These are phyloP conservation scores for Parascotia fuliginaria DNA, from an alignment of 2,888 invertebrate species.

Conservation along the genomic window DNA sequence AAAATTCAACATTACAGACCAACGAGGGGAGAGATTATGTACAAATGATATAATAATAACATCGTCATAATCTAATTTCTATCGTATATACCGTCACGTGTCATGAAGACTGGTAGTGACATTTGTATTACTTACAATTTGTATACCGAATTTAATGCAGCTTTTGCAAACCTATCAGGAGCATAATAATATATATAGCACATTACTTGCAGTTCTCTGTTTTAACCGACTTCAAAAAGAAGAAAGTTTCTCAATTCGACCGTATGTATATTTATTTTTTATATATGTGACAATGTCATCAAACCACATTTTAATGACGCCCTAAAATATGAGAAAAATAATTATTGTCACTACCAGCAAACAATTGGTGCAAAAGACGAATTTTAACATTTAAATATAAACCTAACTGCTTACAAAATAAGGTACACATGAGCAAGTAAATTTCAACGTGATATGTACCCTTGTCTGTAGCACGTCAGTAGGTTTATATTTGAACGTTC, in stretches of 20 bases:
- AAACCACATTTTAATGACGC: too few species aligned
- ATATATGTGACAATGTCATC: too few species aligned
- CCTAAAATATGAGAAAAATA: not conserved
- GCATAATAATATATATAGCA: too few species aligned
- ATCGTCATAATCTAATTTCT: constrained; percentile 10
- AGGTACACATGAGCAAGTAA: not conserved
- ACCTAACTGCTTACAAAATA: not conserved
- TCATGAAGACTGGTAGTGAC: not conserved
- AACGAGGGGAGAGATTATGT: constrained; percentile 16
- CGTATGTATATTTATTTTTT: too few species aligned
- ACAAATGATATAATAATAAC: constrained; percentile 28
- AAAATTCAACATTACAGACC: not conserved
- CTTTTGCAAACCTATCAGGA: too few species aligned
- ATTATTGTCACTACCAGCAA: not conserved
- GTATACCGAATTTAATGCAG: not conserved
- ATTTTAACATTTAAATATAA: not conserved
- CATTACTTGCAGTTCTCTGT: too few species aligned
- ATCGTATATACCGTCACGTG: constrained; percentile 7
- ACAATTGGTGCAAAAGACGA: not conserved
- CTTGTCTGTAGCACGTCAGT: not conserved
- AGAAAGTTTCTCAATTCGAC: too few species aligned
- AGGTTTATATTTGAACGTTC: not conserved
- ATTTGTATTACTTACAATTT: not conserved
- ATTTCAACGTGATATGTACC: not conserved
- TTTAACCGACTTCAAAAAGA: too few species aligned